Base-by-base conservation (phyloP, 2,888 invertebrate species). In the Drosophila differens region DNA sequence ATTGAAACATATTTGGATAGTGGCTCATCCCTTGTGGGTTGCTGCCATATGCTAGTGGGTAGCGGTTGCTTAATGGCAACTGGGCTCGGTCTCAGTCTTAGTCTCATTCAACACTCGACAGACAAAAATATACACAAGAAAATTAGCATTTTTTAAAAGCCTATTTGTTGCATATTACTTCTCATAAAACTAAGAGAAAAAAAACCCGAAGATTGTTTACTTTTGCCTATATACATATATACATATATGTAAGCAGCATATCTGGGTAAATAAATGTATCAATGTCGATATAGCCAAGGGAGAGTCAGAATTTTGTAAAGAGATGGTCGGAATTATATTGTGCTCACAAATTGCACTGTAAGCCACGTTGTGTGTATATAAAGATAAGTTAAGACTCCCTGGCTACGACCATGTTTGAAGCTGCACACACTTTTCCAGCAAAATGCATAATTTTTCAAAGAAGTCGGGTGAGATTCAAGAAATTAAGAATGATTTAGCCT, bases 1-100 rank as follows among this genome's bases (percentile, higher is more conserved):
- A 78, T 78, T 74, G 54, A 78, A 44, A n/a, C 52, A 65, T 41
- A 62, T 62, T 62, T 53, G 39, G 51, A 60, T 60, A 14, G 54
- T 64, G 35, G 39, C 59, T 58, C 47, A 41, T 22, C 54, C 49
- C 62, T 28, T 57, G 60, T 41, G n/a, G 12, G 22, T 19, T 12
- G n/a, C n/a, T 35, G 22, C 9, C 54, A 9, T 16, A 16, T 35
- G 30, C 53, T 7, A 10, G 54, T 55, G 54, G 54, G 54, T 25
- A 37, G 35, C 54, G 35, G 10, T 25, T 54, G 22, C 16, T 1
- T 22, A 22, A 54, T 54, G 35, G 5, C 25, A 16, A 47, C 9
- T 47, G 25, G 25, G 22, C 16, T 47, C 25, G 16, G 25, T 47
- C 47, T 25, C 47, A 22, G 7, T 47, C 44, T 22, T 14, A 22